These are phyloP conservation scores for Dasypolia templi DNA, from an alignment of 2,888 invertebrate genomes.

Conservation along the genomic window DNA sequence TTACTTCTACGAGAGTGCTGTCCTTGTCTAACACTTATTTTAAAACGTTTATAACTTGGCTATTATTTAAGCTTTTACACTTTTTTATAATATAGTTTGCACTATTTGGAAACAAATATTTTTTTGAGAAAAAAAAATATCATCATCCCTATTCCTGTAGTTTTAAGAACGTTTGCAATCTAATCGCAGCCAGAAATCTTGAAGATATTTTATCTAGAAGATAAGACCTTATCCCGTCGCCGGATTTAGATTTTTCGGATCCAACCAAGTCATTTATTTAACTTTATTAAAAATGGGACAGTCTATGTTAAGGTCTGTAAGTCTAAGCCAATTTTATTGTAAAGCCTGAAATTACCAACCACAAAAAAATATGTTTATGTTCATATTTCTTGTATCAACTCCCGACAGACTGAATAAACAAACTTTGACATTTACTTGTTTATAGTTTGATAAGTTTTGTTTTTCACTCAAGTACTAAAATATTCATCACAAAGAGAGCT, in stretches of 20 bases:
- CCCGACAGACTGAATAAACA: conserved; percentile 13
- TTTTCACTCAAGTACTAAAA: conserved; percentile 19
- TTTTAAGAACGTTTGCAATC: no score
- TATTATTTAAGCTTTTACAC: no score
- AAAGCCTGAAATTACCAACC: conserved; percentile 6
- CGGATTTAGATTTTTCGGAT: not conserved
- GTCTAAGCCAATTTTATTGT: conserved; percentile 23
- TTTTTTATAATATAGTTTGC: no score
- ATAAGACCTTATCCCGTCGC: not conserved
- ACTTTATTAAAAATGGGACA: conserved; percentile 1
- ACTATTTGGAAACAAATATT: no score
- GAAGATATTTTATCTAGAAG: no score
- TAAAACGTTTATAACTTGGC: no score
- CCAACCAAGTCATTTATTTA: not conserved
- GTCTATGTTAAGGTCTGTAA: not conserved
- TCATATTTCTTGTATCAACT: conserved; percentile 19
- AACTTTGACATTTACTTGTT: conserved; percentile 49
- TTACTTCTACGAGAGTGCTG: no score
- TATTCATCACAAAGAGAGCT: conserved; percentile 28
- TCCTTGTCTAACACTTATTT: no score
- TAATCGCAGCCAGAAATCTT: no score
- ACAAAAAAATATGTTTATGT: conserved; percentile 21
- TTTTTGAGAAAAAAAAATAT: no score
- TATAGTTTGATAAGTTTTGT: conserved; percentile 51
- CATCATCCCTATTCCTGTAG: no score